Conservation (phyloP, 2,888 invertebrate species). For the Hypselothyrea guttata region DNA sequence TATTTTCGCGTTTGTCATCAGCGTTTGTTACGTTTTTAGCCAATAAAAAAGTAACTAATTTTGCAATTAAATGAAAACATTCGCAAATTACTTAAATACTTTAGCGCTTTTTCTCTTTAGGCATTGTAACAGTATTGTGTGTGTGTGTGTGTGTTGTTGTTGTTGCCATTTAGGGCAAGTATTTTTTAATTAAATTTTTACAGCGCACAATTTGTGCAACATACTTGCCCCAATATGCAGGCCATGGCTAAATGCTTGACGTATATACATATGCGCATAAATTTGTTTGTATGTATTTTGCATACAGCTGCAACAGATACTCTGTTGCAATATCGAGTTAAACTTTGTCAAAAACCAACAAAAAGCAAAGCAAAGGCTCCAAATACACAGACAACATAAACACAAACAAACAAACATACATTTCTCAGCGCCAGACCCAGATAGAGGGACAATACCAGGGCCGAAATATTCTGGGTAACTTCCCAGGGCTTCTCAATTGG, state of each 20-base stretch:
- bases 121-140: constrained; percentile 12
- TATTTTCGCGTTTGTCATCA: constrained; percentile 3
- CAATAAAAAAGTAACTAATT: constrained; percentile 58
- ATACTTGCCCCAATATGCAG: constrained; percentile 17
- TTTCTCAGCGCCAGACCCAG: constrained; percentile 33
- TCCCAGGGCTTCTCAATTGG: no score
- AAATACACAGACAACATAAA: not conserved
- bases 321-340: constrained; percentile 26
- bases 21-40: not conserved
- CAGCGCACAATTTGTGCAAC: constrained; percentile 34
- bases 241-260: constrained; percentile 20
- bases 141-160: constrained; percentile 10
- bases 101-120: constrained; percentile 22
- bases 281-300: not conserved
- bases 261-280: not conserved
- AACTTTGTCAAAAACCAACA: constrained; percentile 28
- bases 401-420: constrained; percentile 26
- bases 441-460: no score
- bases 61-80: constrained; percentile 63
- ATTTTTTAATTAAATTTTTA: constrained; percentile 72
- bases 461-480: no score
- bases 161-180: constrained; percentile 62
- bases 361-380: constrained; percentile 4
- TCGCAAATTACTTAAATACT: constrained; percentile 64
- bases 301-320: constrained; percentile 8